Evolutionary conservation across 2,113 vertebrate genomes (phyloP), one percentile per base, ranked within the genome.

Genomic region (Falcunculus frontatus): DNA sequence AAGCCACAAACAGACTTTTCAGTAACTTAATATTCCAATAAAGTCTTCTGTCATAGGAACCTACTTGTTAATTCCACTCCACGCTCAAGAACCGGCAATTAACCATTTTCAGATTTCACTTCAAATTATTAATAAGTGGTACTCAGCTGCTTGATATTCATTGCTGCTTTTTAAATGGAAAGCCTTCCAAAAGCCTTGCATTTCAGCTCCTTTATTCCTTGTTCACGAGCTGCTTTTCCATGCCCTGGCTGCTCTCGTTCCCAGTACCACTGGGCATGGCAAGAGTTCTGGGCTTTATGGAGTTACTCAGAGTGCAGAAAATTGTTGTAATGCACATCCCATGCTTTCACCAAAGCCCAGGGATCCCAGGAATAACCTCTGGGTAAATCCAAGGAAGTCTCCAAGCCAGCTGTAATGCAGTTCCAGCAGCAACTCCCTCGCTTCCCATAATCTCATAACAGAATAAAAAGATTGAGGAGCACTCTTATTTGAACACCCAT

Each of bases 21-120:
- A 94, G 41, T 49, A 96, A 94, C 83, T 97, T 96, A 94, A 92
- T 95, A 96, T 96, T 94, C 93, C 95, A 87, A 70, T 70, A 82
- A 93, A 95, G 95, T 84, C 79, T 83, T 84, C 76, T 78, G 85
- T 90, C 93, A 53, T 56, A 92, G 41, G 88, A 96, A 89, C 68
- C 79, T 72, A 90, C 83, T 96, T 94, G 91, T 70, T 86, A 93
- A 95, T 94, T 90, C 85, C 92, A 94, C 93, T 94, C 83, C 4
- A n/a, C 33, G 7, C 82, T 94, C 76, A 80, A 96, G 92, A 93
- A 18, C 72, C 57, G 13, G 90, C 86, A 96, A 97, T 97, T 96
- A 97, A 91, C 90, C 90, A 90, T 96, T 96, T 95, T 96, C 76
- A 94, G 73, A 95, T 94, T 94, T 93, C 69, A 88, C 83, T 96